Evolutionary conservation across 2,797 vertebrate genomes (phyloP).

Genomic region (Serranus cabrilla): DNA sequence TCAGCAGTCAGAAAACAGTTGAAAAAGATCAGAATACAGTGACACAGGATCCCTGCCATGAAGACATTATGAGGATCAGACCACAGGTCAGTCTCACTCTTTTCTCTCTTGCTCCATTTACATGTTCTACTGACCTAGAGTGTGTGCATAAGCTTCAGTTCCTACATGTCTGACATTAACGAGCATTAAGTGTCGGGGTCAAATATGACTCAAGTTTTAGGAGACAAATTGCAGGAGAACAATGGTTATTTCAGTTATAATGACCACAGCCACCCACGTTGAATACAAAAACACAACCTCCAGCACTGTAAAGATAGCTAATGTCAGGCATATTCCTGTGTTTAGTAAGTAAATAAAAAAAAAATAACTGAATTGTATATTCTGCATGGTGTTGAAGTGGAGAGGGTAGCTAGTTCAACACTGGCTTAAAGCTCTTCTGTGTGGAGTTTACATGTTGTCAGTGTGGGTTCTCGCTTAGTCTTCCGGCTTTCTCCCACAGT

Average conservation of each 20-base stretch:
- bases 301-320: not conserved
- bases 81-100: conserved; percentile 60
- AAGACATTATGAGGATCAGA: conserved; percentile 62
- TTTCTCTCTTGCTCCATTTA: not conserved
- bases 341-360: too few relatives aligned
- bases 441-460: too few relatives aligned
- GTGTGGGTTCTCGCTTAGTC: too few relatives aligned
- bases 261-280: not conserved
- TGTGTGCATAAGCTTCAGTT: not conserved
- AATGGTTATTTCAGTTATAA: not conserved
- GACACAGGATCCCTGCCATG: conserved; percentile 30
- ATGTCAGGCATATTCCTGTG: not conserved
- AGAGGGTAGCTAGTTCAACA: too few relatives aligned
- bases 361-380: too few relatives aligned
- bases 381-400: too few relatives aligned
- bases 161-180: not conserved
- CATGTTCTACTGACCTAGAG: not conserved
- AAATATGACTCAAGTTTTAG: not conserved
- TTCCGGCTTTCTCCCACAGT: too few relatives aligned
- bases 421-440: too few relatives aligned
- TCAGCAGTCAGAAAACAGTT: not conserved
- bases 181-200: not conserved
- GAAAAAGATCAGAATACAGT: not conserved
- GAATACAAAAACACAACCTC: not conserved
- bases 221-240: not conserved